Evolutionary conservation across 2,888 invertebrate genomes (phyloP).

Genomic region (Ctenicera cuprea): DNA sequence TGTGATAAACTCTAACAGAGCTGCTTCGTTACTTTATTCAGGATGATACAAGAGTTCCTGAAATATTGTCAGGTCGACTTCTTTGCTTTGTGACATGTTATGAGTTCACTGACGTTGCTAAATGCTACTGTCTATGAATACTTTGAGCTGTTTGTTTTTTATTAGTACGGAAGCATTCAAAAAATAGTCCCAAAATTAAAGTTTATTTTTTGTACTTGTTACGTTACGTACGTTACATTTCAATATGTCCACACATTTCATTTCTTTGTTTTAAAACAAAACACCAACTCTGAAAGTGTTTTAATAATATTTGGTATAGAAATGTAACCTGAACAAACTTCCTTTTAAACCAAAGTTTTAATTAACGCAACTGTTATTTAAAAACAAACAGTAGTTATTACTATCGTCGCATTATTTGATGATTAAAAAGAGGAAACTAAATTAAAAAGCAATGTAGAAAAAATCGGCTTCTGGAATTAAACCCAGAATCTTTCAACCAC

Average conservation of each 20-base stretch:
- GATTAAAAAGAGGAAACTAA: too few species aligned
- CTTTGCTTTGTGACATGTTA: constrained; percentile 7
- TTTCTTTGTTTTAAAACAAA: constrained; percentile 4
- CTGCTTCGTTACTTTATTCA: constrained; percentile 41
- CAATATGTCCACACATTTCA: constrained; percentile 6
- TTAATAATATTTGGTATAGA: not conserved
- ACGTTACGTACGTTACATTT: not conserved
- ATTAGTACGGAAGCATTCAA: constrained; percentile 4
- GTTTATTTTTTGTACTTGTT: constrained; percentile 6
- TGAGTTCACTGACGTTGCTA: constrained; percentile 17
- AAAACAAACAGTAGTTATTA: too few species aligned
- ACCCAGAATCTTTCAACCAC: too few species aligned
- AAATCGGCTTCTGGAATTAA: too few species aligned
- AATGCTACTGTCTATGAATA: constrained; percentile 3
- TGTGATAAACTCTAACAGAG: constrained; percentile 34
- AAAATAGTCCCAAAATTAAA: constrained; percentile 8
- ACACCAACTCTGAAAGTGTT: not conserved
- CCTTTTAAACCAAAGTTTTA: not conserved
- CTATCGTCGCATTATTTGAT: too few species aligned
- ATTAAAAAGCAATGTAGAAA: too few species aligned
- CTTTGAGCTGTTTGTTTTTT: constrained; percentile 26
- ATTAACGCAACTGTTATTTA: too few species aligned
- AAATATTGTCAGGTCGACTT: constrained; percentile 33
- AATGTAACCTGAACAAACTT: not conserved
- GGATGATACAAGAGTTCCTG: constrained; percentile 35